Base-by-base conservation (phyloP, 2,113 vertebrate genomes). In the Elaphurus davidianus region DNA sequence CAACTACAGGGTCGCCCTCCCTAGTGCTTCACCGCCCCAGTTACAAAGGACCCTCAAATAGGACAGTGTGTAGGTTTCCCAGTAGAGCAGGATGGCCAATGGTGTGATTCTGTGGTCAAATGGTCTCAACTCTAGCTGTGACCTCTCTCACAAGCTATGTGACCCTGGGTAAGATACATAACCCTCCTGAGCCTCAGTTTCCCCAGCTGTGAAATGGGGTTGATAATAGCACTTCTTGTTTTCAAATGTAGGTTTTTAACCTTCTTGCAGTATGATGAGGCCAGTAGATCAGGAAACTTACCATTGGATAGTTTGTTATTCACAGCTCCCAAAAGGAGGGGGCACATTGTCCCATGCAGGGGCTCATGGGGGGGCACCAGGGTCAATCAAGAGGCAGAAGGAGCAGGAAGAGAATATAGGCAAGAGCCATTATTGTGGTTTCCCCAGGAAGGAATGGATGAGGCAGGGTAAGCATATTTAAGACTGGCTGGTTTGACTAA, bases 11-110 rank as follows among this genome's bases (percentile, higher is more conserved):
- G 15, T 5, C 4, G 2, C 3, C 36, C 21, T 40, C 54, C 57
- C 54, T 8, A 16, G 79, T 4, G 1, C 1, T 2, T 62, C 91
- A 17, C 74, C 45, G 52, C 33, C 55, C 33, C 17, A 1, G 1
- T 54, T 15, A 52, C 25, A 28, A 25, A 50, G 23, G 43, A 43
- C 50, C 23, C 76, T 3, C 3, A 10, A 36, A 12, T 40, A 79
- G 57, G 64, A 25, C 12, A 1, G 40, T 23, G 2, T 6, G 3
- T 33, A 25, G 19, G 50, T 47, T 12, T 55, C 52, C 36, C 33
- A 6, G 4, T 0, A 10, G 0, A 23, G 36, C 7, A 13, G 10
- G 0, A 36, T n/a, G 64, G 21, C 45, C 59, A 11, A 0, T 33
- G 30, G 17, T 43, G 30, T 50, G 3, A 14, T 54, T 57, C 54